phyloP scores from a whole-genome alignment of 2,888 invertebrate genomes.

The Chrysotoxum bicinctum region DNA sequence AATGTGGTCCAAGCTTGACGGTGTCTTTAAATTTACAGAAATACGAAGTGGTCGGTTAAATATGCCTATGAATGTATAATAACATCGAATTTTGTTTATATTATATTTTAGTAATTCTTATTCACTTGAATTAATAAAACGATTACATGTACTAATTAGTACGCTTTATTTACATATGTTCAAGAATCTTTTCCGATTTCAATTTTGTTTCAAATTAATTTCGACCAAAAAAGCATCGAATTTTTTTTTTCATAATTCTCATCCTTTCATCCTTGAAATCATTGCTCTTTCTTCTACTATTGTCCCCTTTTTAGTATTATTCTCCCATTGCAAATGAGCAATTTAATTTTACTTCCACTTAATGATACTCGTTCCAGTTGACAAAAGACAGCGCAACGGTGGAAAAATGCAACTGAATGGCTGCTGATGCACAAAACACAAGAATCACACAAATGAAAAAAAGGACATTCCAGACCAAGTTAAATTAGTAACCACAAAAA shows the following conservation, averaged over 20 bases:
- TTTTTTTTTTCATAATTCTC: slow-evolving; percentile 24
- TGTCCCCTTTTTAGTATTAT: neutral
- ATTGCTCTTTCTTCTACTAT: neutral
- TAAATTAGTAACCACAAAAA: slow-evolving; percentile 57
- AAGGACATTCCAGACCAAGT: slow-evolving; percentile 35
- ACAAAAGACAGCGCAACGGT: neutral
- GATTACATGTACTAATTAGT: too few species aligned
- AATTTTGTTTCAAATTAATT: too few species aligned
- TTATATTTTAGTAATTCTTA: too few species aligned
- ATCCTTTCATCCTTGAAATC: slow-evolving; percentile 54
- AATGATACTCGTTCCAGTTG: slow-evolving; percentile 68
- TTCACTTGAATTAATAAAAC: too few species aligned
- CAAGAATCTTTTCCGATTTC: too few species aligned
- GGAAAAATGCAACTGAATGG: slow-evolving; percentile 50
- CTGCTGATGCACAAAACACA: slow-evolving; percentile 7
- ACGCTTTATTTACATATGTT: too few species aligned
- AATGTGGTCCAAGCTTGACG: too few species aligned
- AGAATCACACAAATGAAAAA: neutral
- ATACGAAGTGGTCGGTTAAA: too few species aligned
- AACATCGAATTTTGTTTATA: too few species aligned
- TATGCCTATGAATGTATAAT: too few species aligned
- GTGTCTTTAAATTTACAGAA: too few species aligned
- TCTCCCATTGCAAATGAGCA: slow-evolving; percentile 26
- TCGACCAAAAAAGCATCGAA: too few species aligned
- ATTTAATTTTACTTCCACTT: slow-evolving; percentile 63